Percentiles rank a stretch among this genome's conserved stretches.
Evolutionary conservation across 2,888 invertebrate genomes (phyloP).

Genomic region (Dynastes hyllus): DNA sequence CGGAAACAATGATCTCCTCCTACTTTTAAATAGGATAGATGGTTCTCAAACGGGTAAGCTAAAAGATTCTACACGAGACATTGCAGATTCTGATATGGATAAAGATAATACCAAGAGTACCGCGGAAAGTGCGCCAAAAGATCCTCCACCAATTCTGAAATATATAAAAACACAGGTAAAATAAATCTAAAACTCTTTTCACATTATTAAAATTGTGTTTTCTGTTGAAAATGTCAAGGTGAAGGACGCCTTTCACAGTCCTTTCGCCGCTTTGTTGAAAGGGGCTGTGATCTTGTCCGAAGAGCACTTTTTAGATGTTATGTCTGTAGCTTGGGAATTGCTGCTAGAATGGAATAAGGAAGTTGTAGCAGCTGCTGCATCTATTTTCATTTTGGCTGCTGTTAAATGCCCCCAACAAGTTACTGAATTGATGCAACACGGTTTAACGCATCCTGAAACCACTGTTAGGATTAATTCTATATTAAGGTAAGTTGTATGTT

Average conservation of each 20-base stretch:
- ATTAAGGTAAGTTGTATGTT: conserved; percentile 73
- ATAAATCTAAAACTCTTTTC: not conserved
- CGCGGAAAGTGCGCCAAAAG: conserved; percentile 72
- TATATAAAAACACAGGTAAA: conserved; percentile 83
- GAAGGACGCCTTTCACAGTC: conserved; percentile 91
- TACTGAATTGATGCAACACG: conserved; percentile 90
- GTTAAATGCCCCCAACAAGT: conserved; percentile 94
- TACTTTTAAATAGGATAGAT: conserved; percentile 68
- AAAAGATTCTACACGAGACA: conserved; percentile 74
- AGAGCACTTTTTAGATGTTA: conserved; percentile 89
- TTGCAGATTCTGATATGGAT: conserved; percentile 72
- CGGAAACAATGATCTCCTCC: not conserved
- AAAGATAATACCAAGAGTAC: conserved; percentile 64
- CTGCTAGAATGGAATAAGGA: conserved; percentile 94
- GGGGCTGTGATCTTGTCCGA: conserved; percentile 92
- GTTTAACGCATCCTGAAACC: conserved; percentile 89
- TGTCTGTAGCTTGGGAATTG: conserved; percentile 96
- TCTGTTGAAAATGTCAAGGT: conserved; percentile 73
- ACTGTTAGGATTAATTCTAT: conserved; percentile 88
- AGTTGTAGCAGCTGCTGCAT: conserved; percentile 88
- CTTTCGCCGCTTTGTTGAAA: conserved; percentile 89
- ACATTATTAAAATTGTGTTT: conserved; percentile 2
- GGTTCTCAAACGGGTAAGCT: conserved; percentile 72
- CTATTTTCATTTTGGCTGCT: conserved; percentile 93
- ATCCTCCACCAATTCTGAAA: conserved; percentile 82